Percentiles rank a stretch among this genome's conserved stretches.
These are phyloP conservation scores for Nettapus auritus DNA, from an alignment of 2,113 vertebrate species.

Conservation along the genomic window DNA sequence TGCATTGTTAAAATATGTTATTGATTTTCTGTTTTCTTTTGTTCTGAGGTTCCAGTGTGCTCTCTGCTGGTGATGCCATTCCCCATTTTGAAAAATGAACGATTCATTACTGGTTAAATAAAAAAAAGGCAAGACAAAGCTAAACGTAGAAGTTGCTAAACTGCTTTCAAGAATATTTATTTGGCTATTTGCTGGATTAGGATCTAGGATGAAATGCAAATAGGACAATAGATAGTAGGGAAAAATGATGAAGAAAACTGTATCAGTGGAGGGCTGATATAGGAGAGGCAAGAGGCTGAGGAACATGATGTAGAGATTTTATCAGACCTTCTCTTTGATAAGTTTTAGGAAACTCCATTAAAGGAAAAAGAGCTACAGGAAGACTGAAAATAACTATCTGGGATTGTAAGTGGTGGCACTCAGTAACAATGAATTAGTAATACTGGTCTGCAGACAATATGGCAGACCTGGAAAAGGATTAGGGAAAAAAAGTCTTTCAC, in stretches of 20 bases:
- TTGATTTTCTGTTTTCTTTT: constrained; percentile 56
- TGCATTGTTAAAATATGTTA: neutral
- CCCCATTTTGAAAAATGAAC: constrained; percentile 16
- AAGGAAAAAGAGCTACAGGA: neutral
- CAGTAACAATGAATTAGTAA: neutral
- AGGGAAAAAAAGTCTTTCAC: neutral
- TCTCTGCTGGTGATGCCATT: constrained; percentile 57
- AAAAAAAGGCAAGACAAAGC: neutral
- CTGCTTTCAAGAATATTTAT: neutral
- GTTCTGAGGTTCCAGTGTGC: constrained; percentile 53
- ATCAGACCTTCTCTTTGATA: neutral
- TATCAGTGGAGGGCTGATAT: neutral
- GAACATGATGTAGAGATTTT: neutral
- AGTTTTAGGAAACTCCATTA: neutral
- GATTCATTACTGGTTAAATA: neutral
- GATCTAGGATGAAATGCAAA: neutral
- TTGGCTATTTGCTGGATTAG: neutral
- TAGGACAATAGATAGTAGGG: neutral
- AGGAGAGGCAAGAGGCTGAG: neutral
- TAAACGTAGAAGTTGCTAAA: neutral
- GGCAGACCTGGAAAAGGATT: neutral
- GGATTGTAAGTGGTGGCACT: neutral
- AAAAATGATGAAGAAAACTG: neutral
- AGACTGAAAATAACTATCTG: neutral
- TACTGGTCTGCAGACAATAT: neutral